These are phyloP conservation scores for Hydroisotoma schaefferi DNA, from an alignment of 2,888 invertebrate species.

Conservation along the genomic window DNA sequence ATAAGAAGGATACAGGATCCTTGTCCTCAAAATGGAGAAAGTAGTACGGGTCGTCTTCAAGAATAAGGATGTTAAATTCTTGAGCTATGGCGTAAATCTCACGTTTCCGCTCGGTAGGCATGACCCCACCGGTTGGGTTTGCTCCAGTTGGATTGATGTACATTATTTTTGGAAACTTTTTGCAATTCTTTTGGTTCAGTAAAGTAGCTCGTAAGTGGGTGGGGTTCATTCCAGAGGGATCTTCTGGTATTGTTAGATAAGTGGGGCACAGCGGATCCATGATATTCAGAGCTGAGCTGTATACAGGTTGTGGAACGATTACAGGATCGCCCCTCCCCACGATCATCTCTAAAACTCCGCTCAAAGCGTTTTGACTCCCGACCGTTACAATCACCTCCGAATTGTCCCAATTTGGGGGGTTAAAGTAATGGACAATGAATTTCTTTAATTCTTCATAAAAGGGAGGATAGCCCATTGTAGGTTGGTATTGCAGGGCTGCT, in stretches of 20 bases:
- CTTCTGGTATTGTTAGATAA: conserved; percentile 66
- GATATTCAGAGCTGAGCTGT: conserved; percentile 65
- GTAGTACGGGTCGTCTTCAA: conserved; percentile 81
- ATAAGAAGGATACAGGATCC: conserved; percentile 65
- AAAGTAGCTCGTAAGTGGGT: conserved; percentile 54
- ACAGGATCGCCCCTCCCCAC: conserved; percentile 68
- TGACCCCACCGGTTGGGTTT: conserved; percentile 71
- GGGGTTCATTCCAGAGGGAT: conserved; percentile 65
- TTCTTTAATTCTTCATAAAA: conserved; percentile 61
- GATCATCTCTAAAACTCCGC: conserved; percentile 68
- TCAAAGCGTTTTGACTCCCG: conserved; percentile 74
- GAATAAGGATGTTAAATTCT: conserved; percentile 69
- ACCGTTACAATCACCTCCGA: conserved; percentile 62
- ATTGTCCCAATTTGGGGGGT: conserved; percentile 62
- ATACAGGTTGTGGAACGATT: conserved; percentile 66
- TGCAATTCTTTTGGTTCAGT: not conserved
- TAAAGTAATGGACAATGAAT: conserved; percentile 63
- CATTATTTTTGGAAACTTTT: conserved; percentile 52
- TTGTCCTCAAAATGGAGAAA: conserved; percentile 67
- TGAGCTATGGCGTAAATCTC: conserved; percentile 72
- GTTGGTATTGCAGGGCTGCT: conserved; percentile 69
- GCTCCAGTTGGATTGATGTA: conserved; percentile 73
- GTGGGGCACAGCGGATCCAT: conserved; percentile 65
- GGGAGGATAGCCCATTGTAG: conserved; percentile 66
- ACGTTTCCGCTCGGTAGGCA: conserved; percentile 63